Evolutionary conservation across 2,888 invertebrate genomes (phyloP).

Genomic region (Eurytoma adleriae): DNA sequence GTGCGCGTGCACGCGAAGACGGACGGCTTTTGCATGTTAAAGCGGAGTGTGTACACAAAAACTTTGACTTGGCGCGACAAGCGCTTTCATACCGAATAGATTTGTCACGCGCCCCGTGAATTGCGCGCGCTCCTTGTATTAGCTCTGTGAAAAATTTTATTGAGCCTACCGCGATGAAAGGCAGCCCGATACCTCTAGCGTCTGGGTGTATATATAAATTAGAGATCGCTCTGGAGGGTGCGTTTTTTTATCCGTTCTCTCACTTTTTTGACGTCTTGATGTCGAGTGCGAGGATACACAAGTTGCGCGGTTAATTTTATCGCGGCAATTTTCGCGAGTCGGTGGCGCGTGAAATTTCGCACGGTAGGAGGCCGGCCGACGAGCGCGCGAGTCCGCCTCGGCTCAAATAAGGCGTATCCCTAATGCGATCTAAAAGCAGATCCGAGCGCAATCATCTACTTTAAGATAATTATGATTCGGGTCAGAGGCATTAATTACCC

Average conservation of each 20-base stretch:
- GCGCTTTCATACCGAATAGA: constrained; percentile 43
- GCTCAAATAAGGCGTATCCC: not conserved
- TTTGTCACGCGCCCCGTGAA: constrained; percentile 32
- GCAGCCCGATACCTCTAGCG: not conserved
- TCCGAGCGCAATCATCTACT: constrained; percentile 10
- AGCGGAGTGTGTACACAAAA: constrained; percentile 39
- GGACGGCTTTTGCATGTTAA: constrained; percentile 48
- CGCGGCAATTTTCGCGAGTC: no score
- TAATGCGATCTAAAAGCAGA: not conserved
- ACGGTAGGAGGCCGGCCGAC: not conserved
- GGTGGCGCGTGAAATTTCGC: not conserved
- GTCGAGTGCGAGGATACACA: not conserved
- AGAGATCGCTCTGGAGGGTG: not conserved
- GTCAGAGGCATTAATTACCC: constrained; percentile 45
- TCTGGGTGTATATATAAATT: constrained; percentile 11
- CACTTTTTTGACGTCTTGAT: not conserved
- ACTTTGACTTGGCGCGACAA: not conserved
- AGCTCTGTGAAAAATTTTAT: constrained; percentile 38
- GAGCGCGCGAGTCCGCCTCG: not conserved
- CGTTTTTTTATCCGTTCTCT: not conserved
- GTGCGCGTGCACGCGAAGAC: constrained; percentile 34
- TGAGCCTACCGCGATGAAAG: constrained; percentile 15
- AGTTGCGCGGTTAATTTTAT: no score
- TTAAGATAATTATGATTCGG: constrained; percentile 27
- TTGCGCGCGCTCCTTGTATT: constrained; percentile 3